A percentile compares a stretch with the other conserved stretches of the same genome.
Conservation (phyloP, 2,113 vertebrate genomes). For the Smithornis capensis region DNA sequence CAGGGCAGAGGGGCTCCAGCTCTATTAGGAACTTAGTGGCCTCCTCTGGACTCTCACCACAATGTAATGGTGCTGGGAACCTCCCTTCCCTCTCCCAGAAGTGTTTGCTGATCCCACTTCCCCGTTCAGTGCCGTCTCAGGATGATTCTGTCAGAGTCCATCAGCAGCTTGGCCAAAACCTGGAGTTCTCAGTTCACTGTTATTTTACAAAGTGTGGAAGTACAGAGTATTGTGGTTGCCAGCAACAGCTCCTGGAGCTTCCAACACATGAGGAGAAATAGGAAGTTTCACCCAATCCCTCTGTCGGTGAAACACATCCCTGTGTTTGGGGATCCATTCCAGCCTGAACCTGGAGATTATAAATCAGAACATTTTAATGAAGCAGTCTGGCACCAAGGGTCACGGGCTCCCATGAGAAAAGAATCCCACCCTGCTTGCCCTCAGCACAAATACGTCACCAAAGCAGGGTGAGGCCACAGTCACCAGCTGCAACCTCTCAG, state of each 20-base stretch:
- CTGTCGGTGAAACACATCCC: not conserved
- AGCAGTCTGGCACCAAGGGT: not conserved
- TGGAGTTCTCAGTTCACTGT: not conserved
- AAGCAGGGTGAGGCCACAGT: not conserved
- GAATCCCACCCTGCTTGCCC: not conserved
- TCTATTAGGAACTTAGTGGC: not conserved
- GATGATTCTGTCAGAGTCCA: accelerated
- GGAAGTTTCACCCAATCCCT: not conserved
- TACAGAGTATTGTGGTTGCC: not conserved
- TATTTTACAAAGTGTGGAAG: not conserved
- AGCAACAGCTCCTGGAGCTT: not conserved
- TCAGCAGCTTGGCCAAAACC: not conserved
- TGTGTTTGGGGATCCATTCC: not conserved
- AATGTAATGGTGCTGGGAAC: accelerated
- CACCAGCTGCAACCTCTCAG: not conserved
- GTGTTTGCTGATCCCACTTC: not conserved
- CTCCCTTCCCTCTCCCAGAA: not conserved
- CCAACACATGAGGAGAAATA: not conserved
- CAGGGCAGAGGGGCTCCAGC: not conserved
- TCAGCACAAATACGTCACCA: not conserved
- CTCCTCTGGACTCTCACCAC: not conserved
- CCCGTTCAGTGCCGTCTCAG: not conserved
- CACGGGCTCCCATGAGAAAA: not conserved
- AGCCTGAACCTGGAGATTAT: not conserved
- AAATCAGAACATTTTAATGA: not conserved